Evolutionary conservation across 2,797 vertebrate genomes (phyloP).

Genomic region (Falco cherrug): DNA sequence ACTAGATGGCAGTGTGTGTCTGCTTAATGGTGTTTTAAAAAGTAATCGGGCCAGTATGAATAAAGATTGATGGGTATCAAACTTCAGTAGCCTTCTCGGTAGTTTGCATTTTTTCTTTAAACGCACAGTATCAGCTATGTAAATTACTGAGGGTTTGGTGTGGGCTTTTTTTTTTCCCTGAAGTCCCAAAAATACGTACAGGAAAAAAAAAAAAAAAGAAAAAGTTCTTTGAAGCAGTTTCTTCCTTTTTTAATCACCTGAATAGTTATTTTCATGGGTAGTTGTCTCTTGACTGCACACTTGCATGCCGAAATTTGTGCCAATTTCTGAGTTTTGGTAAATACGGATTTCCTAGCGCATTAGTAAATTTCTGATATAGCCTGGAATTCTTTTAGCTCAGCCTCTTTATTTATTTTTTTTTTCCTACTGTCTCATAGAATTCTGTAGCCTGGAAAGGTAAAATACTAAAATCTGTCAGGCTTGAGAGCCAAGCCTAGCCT

Average conservation of each 20-base stretch:
- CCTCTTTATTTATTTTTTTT: background rate
- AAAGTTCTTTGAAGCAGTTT: background rate
- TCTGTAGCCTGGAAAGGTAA: background rate
- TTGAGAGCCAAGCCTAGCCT: background rate
- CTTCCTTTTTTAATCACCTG: background rate
- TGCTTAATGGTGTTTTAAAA: constrained; percentile 1
- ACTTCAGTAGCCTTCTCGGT: background rate
- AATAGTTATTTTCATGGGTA: background rate
- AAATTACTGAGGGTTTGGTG: background rate
- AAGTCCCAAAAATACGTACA: background rate
- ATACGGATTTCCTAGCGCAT: background rate
- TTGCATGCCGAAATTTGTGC: background rate
- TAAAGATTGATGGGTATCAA: constrained; percentile 57
- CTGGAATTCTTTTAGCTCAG: background rate
- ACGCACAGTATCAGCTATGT: background rate
- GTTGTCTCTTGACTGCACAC: background rate
- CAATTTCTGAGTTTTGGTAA: background rate
- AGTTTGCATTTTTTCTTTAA: constrained; percentile 52
- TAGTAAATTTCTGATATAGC: background rate
- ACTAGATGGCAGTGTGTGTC: constrained; percentile 67
- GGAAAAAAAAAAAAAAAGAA: background rate
- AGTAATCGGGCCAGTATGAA: constrained; percentile 23
- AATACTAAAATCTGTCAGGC: background rate
- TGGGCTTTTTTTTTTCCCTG: background rate
- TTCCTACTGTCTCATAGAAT: background rate